phyloP scores from a whole-genome alignment of 2,888 invertebrate genomes.

The Diplolepis rosae region DNA sequence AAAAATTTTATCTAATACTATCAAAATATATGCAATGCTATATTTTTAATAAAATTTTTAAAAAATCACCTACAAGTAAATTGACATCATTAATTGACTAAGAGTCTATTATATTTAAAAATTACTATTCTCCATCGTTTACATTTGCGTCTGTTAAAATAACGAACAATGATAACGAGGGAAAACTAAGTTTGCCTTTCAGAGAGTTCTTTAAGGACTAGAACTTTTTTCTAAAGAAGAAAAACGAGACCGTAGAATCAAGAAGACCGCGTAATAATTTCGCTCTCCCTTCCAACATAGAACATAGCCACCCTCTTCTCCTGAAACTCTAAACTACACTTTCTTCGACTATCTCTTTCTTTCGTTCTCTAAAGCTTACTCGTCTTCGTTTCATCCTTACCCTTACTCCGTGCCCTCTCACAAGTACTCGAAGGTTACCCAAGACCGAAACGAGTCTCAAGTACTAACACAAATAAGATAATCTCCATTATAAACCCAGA shows the following conservation, averaged over 20 bases:
- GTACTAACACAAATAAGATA: slow-evolving; percentile 71
- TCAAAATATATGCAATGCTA: no score
- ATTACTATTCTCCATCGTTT: neutral
- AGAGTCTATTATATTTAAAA: no score
- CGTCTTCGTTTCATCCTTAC: slow-evolving; percentile 1
- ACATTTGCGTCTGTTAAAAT: no score
- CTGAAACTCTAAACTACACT: slow-evolving; percentile 15
- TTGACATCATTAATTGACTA: no score
- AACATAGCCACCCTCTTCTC: slow-evolving; percentile 17
- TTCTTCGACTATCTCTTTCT: neutral
- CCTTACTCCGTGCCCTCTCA: slow-evolving; percentile 26
- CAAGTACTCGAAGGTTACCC: slow-evolving; percentile 34
- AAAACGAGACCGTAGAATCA: slow-evolving; percentile 5
- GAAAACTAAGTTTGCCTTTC: slow-evolving; percentile 8
- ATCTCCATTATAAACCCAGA: slow-evolving; percentile 72
- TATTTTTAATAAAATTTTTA: no score
- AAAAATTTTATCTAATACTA: no score
- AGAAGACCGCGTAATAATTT: slow-evolving; percentile 26
- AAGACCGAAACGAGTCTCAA: slow-evolving; percentile 49
- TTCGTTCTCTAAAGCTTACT: neutral
- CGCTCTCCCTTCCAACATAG: neutral
- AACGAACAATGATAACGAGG: neutral
- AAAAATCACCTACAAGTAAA: no score
- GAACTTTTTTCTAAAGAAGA: slow-evolving; percentile 1
- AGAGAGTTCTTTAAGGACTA: slow-evolving; percentile 18